These are phyloP conservation scores for Cryptoprocta ferox DNA, from an alignment of 2,797 vertebrate species.

Conservation along the genomic window DNA sequence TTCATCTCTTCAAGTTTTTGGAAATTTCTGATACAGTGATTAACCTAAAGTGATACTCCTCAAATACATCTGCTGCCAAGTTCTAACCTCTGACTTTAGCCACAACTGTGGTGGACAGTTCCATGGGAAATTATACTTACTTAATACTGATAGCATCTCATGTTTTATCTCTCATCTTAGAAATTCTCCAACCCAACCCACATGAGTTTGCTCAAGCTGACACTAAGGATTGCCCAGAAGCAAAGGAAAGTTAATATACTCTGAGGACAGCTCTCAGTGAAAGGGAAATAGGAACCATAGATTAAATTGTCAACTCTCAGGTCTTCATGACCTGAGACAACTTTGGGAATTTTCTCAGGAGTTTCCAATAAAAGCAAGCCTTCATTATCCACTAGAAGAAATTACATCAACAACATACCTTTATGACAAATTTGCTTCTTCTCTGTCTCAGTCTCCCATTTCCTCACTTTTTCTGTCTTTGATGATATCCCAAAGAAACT, in stretches of 20 bases:
- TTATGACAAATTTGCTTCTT: too few relatives aligned
- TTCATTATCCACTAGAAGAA: neutral
- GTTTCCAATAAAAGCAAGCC: neutral
- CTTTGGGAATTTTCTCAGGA: neutral
- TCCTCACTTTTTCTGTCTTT: neutral
- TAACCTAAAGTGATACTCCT: neutral
- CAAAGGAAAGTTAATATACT: neutral
- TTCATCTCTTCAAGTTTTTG: neutral
- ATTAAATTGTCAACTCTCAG: neutral
- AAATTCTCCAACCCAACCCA: neutral
- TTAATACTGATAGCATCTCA: neutral
- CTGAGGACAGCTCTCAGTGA: neutral
- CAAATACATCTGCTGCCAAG: neutral
- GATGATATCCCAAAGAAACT: neutral
- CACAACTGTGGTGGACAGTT: neutral
- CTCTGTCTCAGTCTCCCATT: neutral
- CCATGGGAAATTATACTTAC: neutral
- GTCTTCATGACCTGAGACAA: neutral
- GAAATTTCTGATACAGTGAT: neutral
- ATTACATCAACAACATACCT: neutral
- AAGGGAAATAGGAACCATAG: rapidly evolving
- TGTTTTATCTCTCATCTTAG: neutral
- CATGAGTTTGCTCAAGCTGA: neutral
- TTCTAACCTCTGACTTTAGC: neutral
- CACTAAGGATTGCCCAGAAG: neutral